Percentiles rank a stretch among this genome's conserved stretches.
These are phyloP conservation scores for Cyprinella venusta DNA, from an alignment of 2,797 vertebrate genomes.

Conservation along the genomic window DNA sequence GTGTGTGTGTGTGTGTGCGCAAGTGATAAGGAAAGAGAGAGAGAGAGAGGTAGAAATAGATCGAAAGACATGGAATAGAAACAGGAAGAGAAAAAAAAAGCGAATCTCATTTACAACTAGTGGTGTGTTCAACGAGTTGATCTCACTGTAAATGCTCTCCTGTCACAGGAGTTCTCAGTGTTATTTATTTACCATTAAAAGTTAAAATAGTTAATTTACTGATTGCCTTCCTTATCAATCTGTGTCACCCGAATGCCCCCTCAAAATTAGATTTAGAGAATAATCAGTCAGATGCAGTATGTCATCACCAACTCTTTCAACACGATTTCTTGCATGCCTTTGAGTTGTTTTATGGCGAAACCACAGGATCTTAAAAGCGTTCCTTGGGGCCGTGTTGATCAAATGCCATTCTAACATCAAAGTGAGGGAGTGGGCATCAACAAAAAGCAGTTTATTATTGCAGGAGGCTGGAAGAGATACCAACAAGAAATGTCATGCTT, in stretches of 20 bases:
- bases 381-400: constrained; percentile 50
- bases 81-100: neutral
- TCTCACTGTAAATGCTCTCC: neutral
- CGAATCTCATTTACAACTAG: neutral
- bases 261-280: neutral
- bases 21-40: neutral
- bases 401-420: constrained; percentile 59
- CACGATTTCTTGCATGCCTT: constrained; percentile 14
- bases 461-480: constrained; percentile 53
- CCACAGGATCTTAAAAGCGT: constrained; percentile 46
- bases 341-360: constrained; percentile 19
- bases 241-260: neutral
- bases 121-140: neutral
- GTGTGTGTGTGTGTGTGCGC: neutral
- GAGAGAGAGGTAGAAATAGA: neutral
- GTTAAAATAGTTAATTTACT: neutral
- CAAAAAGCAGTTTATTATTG: constrained; percentile 50
- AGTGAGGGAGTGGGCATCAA: constrained; percentile 35
- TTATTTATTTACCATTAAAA: neutral
- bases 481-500: constrained; percentile 50
- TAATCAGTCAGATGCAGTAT: neutral
- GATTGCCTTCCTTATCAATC: neutral
- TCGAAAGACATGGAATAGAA: neutral
- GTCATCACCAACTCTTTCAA: constrained; percentile 6
- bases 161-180: neutral